A percentile compares a stretch with the other conserved stretches of the same genome.
These are phyloP conservation scores for Ectropis grisescens DNA, from an alignment of 1,140 invertebrate genomes.

Conservation along the genomic window DNA sequence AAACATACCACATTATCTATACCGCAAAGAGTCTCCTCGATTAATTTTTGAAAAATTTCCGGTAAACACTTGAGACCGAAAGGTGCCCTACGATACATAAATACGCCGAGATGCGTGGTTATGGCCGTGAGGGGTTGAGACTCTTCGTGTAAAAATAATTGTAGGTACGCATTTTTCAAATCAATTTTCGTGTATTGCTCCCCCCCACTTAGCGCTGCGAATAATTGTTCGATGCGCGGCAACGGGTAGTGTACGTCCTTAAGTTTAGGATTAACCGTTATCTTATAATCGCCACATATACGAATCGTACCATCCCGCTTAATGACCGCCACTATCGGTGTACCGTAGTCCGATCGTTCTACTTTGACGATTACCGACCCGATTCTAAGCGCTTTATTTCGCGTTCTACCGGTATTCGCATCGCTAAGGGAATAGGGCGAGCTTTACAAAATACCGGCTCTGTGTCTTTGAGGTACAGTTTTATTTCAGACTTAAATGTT, in stretches of 20 bases:
- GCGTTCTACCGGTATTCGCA: no score
- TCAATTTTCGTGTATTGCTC: conserved; percentile 22
- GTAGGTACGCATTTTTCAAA: conserved; percentile 19
- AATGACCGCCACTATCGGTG: conserved; percentile 21
- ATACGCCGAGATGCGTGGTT: conserved; percentile 28
- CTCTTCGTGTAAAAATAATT: conserved; percentile 13
- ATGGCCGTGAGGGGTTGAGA: conserved; percentile 22
- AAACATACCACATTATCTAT: conserved; percentile 7
- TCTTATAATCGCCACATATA: conserved; percentile 20
- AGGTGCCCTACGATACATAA: conserved; percentile 20
- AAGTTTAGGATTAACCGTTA: conserved; percentile 17
- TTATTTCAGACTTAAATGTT: no score
- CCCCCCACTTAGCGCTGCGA: conserved; percentile 19
- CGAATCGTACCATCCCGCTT: conserved; percentile 11
- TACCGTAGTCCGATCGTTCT: no score
- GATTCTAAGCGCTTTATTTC: no score
- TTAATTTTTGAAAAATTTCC: conserved; percentile 28
- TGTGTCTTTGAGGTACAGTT: no score
- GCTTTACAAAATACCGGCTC: no score
- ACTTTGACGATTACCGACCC: no score
- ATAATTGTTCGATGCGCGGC: conserved; percentile 16
- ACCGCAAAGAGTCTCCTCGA: conserved; percentile 18
- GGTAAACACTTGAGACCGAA: conserved; percentile 23
- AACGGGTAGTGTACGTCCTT: conserved; percentile 16
- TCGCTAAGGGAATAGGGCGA: no score